These are phyloP conservation scores for Mus musculus DNA, from an alignment of 2,113 vertebrate genomes.

Conservation along the genomic window DNA sequence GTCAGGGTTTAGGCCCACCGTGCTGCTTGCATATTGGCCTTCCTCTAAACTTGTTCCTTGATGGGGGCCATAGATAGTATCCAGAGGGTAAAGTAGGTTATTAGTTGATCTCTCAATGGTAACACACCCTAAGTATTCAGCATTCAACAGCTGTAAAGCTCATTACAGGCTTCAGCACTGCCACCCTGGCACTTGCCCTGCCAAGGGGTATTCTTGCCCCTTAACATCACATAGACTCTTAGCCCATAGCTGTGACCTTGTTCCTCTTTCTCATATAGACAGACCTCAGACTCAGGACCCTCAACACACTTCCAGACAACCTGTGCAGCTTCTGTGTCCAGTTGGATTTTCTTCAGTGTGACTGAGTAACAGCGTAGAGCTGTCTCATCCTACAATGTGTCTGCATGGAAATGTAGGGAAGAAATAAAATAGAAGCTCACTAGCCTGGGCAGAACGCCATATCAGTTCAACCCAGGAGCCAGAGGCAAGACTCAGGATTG, in stretches of 20 bases:
- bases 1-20: neutral
- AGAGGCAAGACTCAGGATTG: neutral
- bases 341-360: neutral
- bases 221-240: neutral
- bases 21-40: neutral
- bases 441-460: neutral
- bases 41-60: conserved; percentile 4
- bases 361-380: neutral
- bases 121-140: neutral
- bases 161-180: too few species aligned
- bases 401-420: neutral
- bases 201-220: neutral
- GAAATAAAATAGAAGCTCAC: neutral
- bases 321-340: neutral
- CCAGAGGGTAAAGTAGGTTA: neutral
- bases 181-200: neutral
- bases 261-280: neutral
- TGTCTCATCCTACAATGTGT: neutral
- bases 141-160: neutral
- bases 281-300: neutral
- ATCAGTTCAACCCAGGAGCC: neutral
- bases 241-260: neutral
- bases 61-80: neutral
- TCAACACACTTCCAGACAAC: neutral
- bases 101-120: conserved; percentile 14